These are phyloP conservation scores for Apodemia hepburni DNA, from an alignment of 2,888 invertebrate species.

Conservation along the genomic window DNA sequence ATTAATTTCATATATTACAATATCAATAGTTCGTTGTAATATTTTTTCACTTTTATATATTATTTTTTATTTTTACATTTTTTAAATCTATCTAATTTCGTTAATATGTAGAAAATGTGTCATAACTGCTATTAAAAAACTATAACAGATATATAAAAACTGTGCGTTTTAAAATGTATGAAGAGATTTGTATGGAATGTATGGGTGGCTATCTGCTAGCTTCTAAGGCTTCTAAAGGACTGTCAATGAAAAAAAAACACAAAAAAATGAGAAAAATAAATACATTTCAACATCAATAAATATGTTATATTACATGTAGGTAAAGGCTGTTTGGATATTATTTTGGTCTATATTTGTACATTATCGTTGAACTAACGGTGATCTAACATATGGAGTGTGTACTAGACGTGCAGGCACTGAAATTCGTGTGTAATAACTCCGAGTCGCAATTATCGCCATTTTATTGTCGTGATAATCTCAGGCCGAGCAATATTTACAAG, in stretches of 20 bases:
- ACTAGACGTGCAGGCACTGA: conserved; percentile 51
- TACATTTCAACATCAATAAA: conserved; percentile 50
- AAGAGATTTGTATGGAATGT: conserved; percentile 57
- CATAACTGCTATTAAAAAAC: conserved; percentile 39
- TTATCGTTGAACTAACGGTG: conserved; percentile 67
- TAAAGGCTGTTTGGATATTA: conserved; percentile 58
- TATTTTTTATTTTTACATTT: conserved; percentile 43
- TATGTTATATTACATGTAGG: conserved; percentile 52
- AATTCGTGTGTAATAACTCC: conserved; percentile 19
- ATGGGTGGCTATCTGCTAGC: conserved; percentile 60
- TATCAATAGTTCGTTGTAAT: conserved; percentile 71
- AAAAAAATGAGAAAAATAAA: conserved; percentile 43
- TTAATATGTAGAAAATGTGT: conserved; percentile 39
- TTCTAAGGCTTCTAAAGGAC: conserved; percentile 61
- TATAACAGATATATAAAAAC: conserved; percentile 47
- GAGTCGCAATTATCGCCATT: conserved; percentile 16
- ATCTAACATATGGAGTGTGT: conserved; percentile 44
- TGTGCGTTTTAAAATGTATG: conserved; percentile 45
- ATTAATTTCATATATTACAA: conserved; percentile 39
- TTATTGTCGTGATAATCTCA: conserved; percentile 60
- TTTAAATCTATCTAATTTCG: conserved; percentile 55
- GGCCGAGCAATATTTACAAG: conserved; percentile 52
- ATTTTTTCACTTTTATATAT: conserved; percentile 47
- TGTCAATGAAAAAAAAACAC: conserved; percentile 44
- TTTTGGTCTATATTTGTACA: conserved; percentile 77